These are phyloP conservation scores for Sorex maritimensis DNA, from an alignment of 2,797 vertebrate species.

Conservation along the genomic window DNA sequence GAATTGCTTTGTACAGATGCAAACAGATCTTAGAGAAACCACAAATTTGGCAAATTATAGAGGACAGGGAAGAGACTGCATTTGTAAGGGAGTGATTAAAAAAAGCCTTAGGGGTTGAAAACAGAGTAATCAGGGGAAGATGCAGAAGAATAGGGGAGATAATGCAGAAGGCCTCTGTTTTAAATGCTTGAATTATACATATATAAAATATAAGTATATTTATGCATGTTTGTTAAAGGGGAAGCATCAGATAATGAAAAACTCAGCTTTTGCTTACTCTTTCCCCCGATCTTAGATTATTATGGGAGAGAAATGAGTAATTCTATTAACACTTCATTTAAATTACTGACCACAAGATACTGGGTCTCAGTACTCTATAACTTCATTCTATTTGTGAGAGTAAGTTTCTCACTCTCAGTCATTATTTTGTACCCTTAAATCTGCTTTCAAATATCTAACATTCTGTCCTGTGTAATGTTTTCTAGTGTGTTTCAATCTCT, in stretches of 20 bases:
- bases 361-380: background rate
- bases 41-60: slow-evolving; percentile 6
- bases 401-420: background rate
- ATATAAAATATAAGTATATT: background rate
- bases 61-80: background rate
- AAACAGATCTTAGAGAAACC: background rate
- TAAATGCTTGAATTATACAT: background rate
- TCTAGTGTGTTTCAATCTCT: background rate
- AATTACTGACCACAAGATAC: background rate
- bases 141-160: background rate
- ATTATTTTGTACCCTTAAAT: background rate
- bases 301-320: background rate
- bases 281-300: background rate
- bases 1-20: background rate
- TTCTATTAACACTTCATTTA: background rate
- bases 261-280: background rate
- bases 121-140: background rate
- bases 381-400: background rate
- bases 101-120: background rate
- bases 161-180: background rate
- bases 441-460: background rate
- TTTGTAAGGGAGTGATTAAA: background rate
- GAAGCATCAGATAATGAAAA: background rate
- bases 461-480: background rate
- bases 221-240: background rate